A percentile compares a stretch with the other conserved stretches of the same genome.
phyloP scores from a whole-genome alignment of 2,113 vertebrate genomes.

The Pluvialis apricaria region DNA sequence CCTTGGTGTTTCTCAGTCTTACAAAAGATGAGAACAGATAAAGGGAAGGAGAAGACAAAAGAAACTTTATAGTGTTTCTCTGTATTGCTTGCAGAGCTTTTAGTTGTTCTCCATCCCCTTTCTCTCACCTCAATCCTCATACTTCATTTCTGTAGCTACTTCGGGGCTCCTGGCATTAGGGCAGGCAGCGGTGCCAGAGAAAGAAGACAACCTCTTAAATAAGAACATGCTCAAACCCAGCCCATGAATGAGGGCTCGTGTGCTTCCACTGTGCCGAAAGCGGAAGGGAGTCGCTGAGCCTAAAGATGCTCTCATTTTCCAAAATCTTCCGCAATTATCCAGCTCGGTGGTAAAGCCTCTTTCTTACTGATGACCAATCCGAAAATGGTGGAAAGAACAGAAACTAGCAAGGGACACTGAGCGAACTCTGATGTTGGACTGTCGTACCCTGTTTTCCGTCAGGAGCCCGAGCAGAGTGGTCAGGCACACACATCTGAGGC shows the following conservation, averaged over 20 bases:
- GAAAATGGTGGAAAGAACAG: not conserved
- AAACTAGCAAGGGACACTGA: not conserved
- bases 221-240: not conserved
- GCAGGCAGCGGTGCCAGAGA: not conserved
- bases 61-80: not conserved
- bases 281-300: not conserved
- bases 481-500: not conserved
- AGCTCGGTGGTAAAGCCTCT: not conserved
- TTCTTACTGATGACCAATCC: not conserved
- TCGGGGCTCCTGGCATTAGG: not conserved
- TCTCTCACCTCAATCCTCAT: not conserved
- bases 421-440: not conserved
- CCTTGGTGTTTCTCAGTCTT: not conserved
- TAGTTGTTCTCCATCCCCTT: not conserved
- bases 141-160: not conserved
- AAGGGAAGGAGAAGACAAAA: not conserved
- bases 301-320: not conserved
- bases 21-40: not conserved
- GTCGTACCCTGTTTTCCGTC: not conserved
- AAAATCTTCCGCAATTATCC: not conserved
- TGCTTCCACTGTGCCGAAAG: not conserved
- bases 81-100: not conserved
- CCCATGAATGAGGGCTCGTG: not conserved
- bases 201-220: not conserved
- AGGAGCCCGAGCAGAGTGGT: not conserved